Evolutionary conservation across 2,113 vertebrate genomes (phyloP).

Genomic region (Pseudorasbora parva): DNA sequence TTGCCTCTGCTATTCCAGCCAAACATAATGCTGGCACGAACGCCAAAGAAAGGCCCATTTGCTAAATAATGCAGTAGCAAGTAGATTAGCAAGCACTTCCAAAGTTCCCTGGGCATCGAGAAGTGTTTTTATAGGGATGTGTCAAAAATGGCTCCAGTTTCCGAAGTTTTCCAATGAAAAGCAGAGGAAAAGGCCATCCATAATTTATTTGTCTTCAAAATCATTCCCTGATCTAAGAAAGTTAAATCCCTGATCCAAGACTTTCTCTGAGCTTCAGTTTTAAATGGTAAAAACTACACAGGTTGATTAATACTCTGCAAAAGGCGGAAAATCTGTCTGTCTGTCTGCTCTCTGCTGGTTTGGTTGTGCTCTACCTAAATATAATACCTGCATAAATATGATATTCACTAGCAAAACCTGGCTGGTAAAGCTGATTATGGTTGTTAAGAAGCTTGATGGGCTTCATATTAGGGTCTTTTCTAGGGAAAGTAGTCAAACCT

Average conservation of each 20-base stretch:
- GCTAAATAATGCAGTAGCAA: constrained; percentile 66
- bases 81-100: constrained; percentile 48
- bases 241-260: not conserved
- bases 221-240: not conserved
- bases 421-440: not conserved
- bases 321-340: no score
- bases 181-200: not conserved
- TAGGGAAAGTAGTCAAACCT: not conserved
- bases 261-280: not conserved
- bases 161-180: constrained; percentile 12
- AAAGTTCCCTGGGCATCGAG: not conserved
- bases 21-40: constrained; percentile 71
- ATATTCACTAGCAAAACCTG: not conserved
- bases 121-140: constrained; percentile 27
- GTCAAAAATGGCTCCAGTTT: constrained; percentile 25
- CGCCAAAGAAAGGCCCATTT: constrained; percentile 66
- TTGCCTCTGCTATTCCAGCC: constrained; percentile 61
- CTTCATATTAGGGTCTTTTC: not conserved
- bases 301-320: no score
- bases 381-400: not conserved
- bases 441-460: not conserved
- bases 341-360: not conserved
- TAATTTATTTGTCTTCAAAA: constrained; percentile 11
- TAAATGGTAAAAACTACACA: no score
- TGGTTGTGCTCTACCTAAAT: not conserved